Evolutionary conservation across 2,113 vertebrate genomes (phyloP), one percentile per base, ranked within the genome.

Genomic region (Ptyas mucosa): DNA sequence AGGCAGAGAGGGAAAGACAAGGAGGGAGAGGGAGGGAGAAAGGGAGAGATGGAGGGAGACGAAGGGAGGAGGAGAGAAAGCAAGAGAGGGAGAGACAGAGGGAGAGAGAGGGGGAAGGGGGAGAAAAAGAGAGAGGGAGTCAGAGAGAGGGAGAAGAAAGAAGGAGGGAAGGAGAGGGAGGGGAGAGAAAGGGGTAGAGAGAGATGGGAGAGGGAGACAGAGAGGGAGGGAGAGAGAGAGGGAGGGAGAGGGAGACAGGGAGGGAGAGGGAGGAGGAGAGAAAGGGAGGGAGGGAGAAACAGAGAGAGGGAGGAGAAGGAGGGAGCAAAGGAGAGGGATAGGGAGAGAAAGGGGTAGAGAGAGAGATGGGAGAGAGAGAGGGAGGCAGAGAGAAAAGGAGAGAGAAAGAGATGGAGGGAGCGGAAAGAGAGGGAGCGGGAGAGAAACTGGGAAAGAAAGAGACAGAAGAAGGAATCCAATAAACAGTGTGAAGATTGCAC

Each of bases 401-500:
- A 29, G 91, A 91, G 96, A 95, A 90, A 91, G 91, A 54, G 46
- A 52, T 7, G 15, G 54, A n/a, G 46, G 21, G 26, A 24, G 39
- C 14, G 23, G 14, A 91, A 92, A 6, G 6, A 21, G 7, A 57
- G 2, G 21, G 7, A 57, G 2, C 20, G 5, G 91, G 15, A n/a
- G 43, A 64, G 3, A 18, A 94, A n/a, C 95, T 96, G 88, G 49
- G 94, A 95, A 94, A 96, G 95, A 93, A 90, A 95, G 90, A 89
- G 94, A 94, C 95, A 96, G 94, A 14, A 29, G 26, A 64, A 64
- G 61, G 61, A n/a, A 69, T n/a, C 29, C 61, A n/a, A 15, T 69
- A 52, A 90, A 94, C 95, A 95, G 92, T 90, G 92, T 91, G 85
- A 92, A 96, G 95, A 95, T 95, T 95, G 95, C 51, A 96, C 96